Percentiles rank a stretch among this genome's conserved stretches.
These are phyloP conservation scores for Andrena chrysosceles DNA, from an alignment of 2,888 invertebrate genomes.

Conservation along the genomic window DNA sequence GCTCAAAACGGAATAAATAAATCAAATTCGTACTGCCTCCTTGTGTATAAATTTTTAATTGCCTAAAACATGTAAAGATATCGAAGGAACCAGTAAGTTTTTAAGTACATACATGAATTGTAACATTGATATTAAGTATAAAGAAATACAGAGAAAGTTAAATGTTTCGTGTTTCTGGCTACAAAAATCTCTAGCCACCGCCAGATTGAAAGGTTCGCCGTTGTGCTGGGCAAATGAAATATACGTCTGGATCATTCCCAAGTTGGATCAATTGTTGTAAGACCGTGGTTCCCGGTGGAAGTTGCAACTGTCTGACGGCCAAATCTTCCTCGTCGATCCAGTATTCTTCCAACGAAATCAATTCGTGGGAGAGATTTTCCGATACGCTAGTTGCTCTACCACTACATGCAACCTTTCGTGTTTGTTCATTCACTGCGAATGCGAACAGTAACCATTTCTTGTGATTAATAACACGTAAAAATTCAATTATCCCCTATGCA, in stretches of 20 bases:
- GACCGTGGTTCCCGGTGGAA: conserved; percentile 4
- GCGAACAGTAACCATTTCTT: no score
- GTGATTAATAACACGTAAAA: not conserved
- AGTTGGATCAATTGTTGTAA: conserved; percentile 50
- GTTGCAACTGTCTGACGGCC: not conserved
- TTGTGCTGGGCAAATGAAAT: conserved; percentile 36
- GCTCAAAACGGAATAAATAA: not conserved
- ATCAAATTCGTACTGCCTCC: not conserved
- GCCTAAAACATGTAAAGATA: no score
- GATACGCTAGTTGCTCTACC: conserved; percentile 10
- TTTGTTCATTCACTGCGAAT: not conserved
- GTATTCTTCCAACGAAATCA: not conserved
- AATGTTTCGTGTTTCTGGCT: conserved; percentile 13
- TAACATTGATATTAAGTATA: no score
- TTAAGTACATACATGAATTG: no score
- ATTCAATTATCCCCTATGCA: not conserved
- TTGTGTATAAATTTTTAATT: not conserved
- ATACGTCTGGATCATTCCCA: conserved; percentile 48
- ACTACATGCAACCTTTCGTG: not conserved
- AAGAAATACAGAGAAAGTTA: no score
- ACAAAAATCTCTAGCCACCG: conserved; percentile 25
- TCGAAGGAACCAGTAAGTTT: no score
- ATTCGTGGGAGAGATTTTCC: conserved; percentile 28
- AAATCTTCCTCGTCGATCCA: conserved; percentile 11
- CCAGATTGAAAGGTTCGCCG: conserved; percentile 27